Evolutionary conservation across 2,888 invertebrate genomes (phyloP).

Genomic region (Drosophila cognata): DNA sequence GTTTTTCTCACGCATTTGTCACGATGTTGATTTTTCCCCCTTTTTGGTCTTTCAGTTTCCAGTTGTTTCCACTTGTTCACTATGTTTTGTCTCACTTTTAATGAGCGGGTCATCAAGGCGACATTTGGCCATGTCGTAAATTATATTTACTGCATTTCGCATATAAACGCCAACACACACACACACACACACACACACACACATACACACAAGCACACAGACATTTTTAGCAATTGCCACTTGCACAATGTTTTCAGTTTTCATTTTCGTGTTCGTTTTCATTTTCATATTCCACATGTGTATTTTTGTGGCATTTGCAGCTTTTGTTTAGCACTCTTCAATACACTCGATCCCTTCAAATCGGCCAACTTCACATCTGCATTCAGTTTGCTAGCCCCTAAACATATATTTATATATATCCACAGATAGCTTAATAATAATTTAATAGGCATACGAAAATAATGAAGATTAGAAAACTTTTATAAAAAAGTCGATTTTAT

Average conservation of each 20-base stretch:
- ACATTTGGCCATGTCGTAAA: constrained; percentile 72
- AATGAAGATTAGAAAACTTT: neutral
- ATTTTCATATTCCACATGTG: constrained; percentile 56
- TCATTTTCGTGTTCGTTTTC: constrained; percentile 46
- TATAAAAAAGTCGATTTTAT: neutral
- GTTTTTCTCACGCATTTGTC: constrained; percentile 77
- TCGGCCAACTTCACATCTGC: neutral
- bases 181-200: constrained; percentile 1
- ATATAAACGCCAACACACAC: constrained; percentile 30
- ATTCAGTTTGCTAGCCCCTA: neutral
- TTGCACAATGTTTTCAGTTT: constrained; percentile 62
- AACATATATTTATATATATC: neutral
- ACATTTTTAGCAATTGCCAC: constrained; percentile 45
- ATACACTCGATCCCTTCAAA: constrained; percentile 18
- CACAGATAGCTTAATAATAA: neutral
- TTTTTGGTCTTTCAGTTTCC: constrained; percentile 35
- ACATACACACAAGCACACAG: constrained; percentile 4
- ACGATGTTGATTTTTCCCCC: constrained; percentile 41
- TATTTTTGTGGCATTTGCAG: constrained; percentile 49
- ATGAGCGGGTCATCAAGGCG: constrained; percentile 73
- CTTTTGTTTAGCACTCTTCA: constrained; percentile 21
- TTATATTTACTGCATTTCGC: constrained; percentile 71
- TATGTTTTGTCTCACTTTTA: constrained; percentile 49
- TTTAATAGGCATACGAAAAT: neutral
- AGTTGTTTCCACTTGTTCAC: constrained; percentile 19